Evolutionary conservation across 2,113 vertebrate genomes (phyloP), one percentile per base, ranked within the genome.

Genomic region (Dipodomys spectabilis): DNA sequence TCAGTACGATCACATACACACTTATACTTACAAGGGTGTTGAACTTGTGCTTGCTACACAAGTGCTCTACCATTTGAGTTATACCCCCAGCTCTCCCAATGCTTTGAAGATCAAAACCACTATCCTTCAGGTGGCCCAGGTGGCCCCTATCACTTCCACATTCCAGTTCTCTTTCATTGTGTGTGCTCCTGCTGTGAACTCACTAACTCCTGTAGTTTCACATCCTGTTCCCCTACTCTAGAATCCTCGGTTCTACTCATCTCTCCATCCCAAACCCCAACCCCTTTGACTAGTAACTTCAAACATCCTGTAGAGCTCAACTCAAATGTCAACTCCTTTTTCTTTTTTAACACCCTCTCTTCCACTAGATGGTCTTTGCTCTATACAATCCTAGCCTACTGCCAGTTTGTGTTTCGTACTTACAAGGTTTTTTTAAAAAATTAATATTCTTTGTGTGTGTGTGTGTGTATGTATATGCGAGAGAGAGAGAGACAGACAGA

Each of bases 91-190:
- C 53, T 13, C 53, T 57, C 53, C 35, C 65, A 67, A 1, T 35
- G 49, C 28, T 87, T 93, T 92, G 53, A 88, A 57, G 69, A 79
- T n/a, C 82, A 45, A 94, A 53, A 49, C 18, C 32, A 62, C 30
- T 23, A 69, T 68, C 77, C 15, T 84, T 72, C 69, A 74, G 64
- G 35, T 72, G 35, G 44, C 25, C 32, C 44, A 71, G 4, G 28
- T 69, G 25, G 81, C 27, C 53, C 22, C 67, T 23, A 3, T 72
- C 49, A 39, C 53, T 73, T 65, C n/a, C 45, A 60, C 28, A 67
- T 75, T 7, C 44, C 35, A 49, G 23, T 11, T n/a, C 7, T 22
- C 53, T 80, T 45, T 15, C 32, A 67, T n/a, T 78, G n/a, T 88
- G 25, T 67, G 32, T 7, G 78, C 44, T 25, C 28, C 19, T 64